Conservation (phyloP, 2,113 vertebrate species). For the Plecotus auritus region DNA sequence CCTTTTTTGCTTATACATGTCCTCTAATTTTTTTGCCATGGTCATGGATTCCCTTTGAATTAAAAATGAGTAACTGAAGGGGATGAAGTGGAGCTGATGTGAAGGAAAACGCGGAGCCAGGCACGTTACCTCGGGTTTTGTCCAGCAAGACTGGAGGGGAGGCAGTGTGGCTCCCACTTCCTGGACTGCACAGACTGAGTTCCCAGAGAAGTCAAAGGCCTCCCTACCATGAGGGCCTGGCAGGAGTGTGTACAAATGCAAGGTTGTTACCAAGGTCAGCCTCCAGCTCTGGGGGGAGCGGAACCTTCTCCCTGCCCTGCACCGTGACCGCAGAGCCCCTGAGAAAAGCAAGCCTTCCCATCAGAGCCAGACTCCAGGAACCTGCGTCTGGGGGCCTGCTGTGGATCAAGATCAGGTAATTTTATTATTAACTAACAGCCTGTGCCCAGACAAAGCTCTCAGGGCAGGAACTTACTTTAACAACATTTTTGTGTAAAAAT, state of each 20-base stretch:
- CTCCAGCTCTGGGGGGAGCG: not conserved
- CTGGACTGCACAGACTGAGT: not conserved
- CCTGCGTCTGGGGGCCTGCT: not conserved
- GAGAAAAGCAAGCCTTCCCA: not conserved
- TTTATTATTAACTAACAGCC: not conserved
- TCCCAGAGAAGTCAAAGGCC: not conserved
- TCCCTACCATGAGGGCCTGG: accelerated
- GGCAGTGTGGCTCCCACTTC: not conserved
- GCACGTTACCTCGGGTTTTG: not conserved
- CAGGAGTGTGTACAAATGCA: not conserved
- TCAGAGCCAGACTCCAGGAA: not conserved
- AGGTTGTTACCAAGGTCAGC: not conserved
- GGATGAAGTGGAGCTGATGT: not conserved
- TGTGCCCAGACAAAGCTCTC: not conserved
- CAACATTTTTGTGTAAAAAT: not conserved
- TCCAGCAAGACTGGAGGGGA: not conserved
- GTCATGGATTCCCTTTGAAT: not conserved
- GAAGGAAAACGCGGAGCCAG: not conserved
- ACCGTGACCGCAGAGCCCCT: not conserved
- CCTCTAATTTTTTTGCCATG: not conserved
- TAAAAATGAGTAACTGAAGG: not conserved
- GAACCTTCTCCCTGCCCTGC: not conserved
- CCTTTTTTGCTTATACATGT: not conserved
- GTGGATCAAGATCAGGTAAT: not conserved
- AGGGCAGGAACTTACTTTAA: not conserved